Percentiles rank a stretch among this genome's conserved stretches.
Evolutionary conservation across 2,113 vertebrate genomes (phyloP).

Genomic region (Poecilia latipinna): DNA sequence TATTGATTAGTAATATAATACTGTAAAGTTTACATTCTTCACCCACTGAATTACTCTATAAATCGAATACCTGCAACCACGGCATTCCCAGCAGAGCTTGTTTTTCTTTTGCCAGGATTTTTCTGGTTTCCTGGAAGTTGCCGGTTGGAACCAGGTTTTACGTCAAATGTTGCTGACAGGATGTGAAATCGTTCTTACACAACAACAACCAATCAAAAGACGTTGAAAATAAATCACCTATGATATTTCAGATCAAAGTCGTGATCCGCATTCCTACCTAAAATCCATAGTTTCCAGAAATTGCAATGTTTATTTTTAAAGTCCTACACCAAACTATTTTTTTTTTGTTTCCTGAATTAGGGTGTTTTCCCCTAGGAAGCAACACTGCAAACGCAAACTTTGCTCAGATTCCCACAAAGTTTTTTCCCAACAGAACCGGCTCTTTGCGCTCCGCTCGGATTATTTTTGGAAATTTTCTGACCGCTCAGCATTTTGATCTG

Average conservation of each 20-base stretch:
- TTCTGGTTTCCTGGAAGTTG: too few species aligned
- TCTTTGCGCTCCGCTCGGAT: neutral
- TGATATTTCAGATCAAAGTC: neutral
- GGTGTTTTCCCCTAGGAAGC: neutral
- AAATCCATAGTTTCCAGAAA: too few species aligned
- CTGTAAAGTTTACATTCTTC: neutral
- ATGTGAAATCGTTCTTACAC: neutral
- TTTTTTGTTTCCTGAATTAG: neutral
- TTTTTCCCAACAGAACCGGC: neutral
- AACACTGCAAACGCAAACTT: neutral
- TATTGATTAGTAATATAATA: neutral
- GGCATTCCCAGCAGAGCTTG: neutral
- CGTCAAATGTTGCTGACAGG: neutral
- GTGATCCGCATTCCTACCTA: neutral
- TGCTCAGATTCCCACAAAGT: neutral
- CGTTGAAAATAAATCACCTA: neutral
- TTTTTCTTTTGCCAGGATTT: too few species aligned
- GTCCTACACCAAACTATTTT: neutral
- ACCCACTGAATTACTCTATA: too few species aligned
- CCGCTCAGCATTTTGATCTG: neutral
- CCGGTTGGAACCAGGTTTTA: neutral
- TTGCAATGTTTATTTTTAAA: neutral
- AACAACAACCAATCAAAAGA: neutral
- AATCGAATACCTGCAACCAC: too few species aligned
- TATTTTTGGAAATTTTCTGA: neutral